Evolutionary conservation across 1,140 invertebrate species (phyloP), one percentile per base, ranked within the genome.

Genomic region (Tachypleus tridentatus): DNA sequence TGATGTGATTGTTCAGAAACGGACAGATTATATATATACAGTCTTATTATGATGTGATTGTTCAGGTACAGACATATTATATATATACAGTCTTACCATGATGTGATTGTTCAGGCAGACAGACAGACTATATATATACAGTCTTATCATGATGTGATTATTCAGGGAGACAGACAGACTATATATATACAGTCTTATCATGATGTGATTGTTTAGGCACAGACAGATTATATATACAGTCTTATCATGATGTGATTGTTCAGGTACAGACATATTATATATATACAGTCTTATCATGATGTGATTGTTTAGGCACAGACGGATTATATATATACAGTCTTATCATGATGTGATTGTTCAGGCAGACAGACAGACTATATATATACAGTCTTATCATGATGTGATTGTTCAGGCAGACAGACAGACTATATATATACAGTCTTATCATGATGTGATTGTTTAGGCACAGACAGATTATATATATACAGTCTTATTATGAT

Each of bases 41-140:
- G 29, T 29, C 2, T 29, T 29, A 29, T 29, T 29, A 29, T 29
- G 29, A 29, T 29, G 29, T 29, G 29, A 29, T 29, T 29, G 29
- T 29, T 29, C 29, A 81, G 72, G 81, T 81, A 76, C 68, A 57
- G 60, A n/a, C 58, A 56, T 65, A 53, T n/a, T n/a, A n/a, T n/a
- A n/a, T n/a, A n/a, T n/a, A n/a, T n/a, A 83, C 83, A 63, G 81
- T 84, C 61, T 81, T 80, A 73, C 71, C 87, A 48, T 74, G 86
- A 56, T 84, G 85, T 29, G 69, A 73, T 3, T 64, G 72, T 29
- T 77, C 77, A 57, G 67, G 74, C 6, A 84, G n/a, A n/a, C n/a
- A n/a, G n/a, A n/a, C 81, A 72, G 76, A 79, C 51, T 82, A 29
- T 29, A n/a, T n/a, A 29, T 29, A 29, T 29, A 29, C 29, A 29